phyloP scores from a whole-genome alignment of 2,797 vertebrate genomes.

The Paedocypris micromegethes region DNA sequence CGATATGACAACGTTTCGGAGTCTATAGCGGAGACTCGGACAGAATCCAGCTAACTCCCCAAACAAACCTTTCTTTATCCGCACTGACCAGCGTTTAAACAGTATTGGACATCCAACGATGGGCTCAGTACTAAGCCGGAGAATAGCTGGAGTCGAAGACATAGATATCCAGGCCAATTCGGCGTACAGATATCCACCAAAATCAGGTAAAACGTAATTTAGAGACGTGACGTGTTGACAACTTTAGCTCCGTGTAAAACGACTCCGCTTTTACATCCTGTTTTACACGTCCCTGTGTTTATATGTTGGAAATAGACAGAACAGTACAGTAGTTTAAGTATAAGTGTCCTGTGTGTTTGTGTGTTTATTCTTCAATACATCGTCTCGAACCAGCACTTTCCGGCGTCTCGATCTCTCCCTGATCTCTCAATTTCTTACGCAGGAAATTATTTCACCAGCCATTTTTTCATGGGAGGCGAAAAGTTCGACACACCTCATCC shows the following conservation, averaged over 20 bases:
- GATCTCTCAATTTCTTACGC: background rate
- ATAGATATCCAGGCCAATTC: slow-evolving; percentile 98
- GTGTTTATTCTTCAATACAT: background rate
- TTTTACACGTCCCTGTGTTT: no score
- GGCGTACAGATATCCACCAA: slow-evolving; percentile 94
- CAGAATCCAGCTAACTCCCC: slow-evolving; percentile 12
- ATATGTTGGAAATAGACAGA: no score
- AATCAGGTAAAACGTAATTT: slow-evolving; percentile 76
- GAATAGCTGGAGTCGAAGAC: slow-evolving; percentile 95
- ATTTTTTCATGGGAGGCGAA: slow-evolving; percentile 99
- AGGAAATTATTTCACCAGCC: slow-evolving; percentile 98
- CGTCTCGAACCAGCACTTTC: background rate
- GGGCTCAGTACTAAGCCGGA: slow-evolving; percentile 93
- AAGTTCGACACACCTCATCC: slow-evolving; percentile 98
- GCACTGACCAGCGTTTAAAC: background rate
- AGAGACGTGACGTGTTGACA: background rate
- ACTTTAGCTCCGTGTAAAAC: background rate
- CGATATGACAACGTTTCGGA: slow-evolving; percentile 35
- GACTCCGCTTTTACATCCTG: no score
- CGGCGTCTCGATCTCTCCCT: background rate
- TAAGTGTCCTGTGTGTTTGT: no score
- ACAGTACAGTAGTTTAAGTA: no score
- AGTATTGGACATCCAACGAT: slow-evolving; percentile 60
- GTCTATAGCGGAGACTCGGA: slow-evolving; percentile 21
- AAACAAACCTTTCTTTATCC: slow-evolving; percentile 1